Conservation (phyloP, 2,888 invertebrate genomes). For the Lycaena phlaeas region DNA sequence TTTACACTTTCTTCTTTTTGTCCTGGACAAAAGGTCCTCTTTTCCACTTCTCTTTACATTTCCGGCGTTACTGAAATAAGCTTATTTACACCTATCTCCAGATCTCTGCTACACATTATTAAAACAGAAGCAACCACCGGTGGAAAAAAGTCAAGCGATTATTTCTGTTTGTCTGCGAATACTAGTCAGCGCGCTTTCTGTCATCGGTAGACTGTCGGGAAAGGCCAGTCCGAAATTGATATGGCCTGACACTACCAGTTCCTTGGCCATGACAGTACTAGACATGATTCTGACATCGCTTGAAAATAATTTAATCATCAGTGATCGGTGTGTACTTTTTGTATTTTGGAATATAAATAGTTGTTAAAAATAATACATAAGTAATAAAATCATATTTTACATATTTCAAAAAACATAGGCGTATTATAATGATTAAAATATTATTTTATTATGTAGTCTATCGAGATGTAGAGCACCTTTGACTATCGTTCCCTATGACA, state of each 20-base stretch:
- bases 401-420: too few relatives aligned
- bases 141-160: slow-evolving; percentile 44
- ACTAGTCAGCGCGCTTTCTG: slow-evolving; percentile 31
- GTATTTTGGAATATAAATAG: too few relatives aligned
- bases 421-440: too few relatives aligned
- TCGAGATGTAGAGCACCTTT: too few relatives aligned
- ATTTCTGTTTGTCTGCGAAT: slow-evolving; percentile 36
- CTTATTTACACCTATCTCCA: slow-evolving; percentile 19
- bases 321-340: slow-evolving; percentile 35
- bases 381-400: too few relatives aligned
- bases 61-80: too few relatives aligned
- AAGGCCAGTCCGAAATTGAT: slow-evolving; percentile 39
- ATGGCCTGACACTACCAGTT: slow-evolving; percentile 38
- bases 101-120: slow-evolving; percentile 44
- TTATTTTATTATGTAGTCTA: too few relatives aligned
- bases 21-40: too few relatives aligned
- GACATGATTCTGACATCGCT: slow-evolving; percentile 33
- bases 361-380: too few relatives aligned
- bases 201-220: slow-evolving; percentile 26
- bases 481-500: too few relatives aligned
- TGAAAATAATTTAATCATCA: slow-evolving; percentile 35
- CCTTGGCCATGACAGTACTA: slow-evolving; percentile 34
- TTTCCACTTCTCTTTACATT: too few relatives aligned
- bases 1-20: too few relatives aligned
- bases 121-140: slow-evolving; percentile 38